Base-by-base conservation (phyloP, 2,888 invertebrate species). In the Athalia circularis region DNA sequence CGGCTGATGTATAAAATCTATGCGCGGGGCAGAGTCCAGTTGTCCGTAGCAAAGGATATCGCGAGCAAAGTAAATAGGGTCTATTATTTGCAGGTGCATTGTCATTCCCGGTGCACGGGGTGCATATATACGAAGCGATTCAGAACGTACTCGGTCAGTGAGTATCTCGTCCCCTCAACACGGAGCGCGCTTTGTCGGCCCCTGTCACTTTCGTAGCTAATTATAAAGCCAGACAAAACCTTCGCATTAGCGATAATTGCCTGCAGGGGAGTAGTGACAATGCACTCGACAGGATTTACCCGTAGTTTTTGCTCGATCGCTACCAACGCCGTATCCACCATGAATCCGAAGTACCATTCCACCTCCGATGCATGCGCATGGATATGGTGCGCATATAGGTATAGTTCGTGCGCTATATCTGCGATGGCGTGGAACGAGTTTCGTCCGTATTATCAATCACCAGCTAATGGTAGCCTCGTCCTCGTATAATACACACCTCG, bases 371-470 rank as follows among this genome's bases (percentile, higher is more conserved):
- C 29, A 29, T 29, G 29, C 29, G 29, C 29, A 29, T 29, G 29
- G 29, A 29, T 29, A 29, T 29, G 29, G 15, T 15, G 4, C 13
- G 62, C 15, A 13, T 15, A 8, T n/a, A 13, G 13, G 11, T 29
- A 13, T 54, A 54, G 6, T 29, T 29, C 11, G n/a, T 54, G 6
- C 54, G 54, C 8, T 29, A 79, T 80, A 82, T 80, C 83, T 83
- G 84, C 84, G 85, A 85, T 84, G 84, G 86, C 82, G 86, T 83
- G 82, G 86, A 87, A 87, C 87, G 85, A 80, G 84, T 85, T 85
- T 84, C 15, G 83, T 84, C 84, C 85, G 84, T 83, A 87, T 87
- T 87, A 87, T 87, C 86, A 87, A 87, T 87, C 87, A 86, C 85
- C 68, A 65, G 80, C 82, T 87, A 87, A 87, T 87, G 85, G 85